phyloP scores from a whole-genome alignment of 2,888 invertebrate genomes.

The Helobdella robusta region DNA sequence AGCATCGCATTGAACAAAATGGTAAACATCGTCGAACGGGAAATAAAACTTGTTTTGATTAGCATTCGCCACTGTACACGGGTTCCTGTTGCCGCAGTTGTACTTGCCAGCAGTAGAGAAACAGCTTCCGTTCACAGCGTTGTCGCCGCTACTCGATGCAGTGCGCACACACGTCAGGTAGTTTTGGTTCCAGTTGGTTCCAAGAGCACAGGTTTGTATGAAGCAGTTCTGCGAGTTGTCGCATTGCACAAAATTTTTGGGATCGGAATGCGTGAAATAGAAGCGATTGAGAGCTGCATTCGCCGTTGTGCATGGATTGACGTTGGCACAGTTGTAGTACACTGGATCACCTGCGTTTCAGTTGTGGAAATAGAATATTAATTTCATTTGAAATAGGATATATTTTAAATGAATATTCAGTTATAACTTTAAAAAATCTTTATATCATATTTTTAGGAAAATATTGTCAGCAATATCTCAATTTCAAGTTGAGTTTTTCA shows the following conservation, averaged over 20 bases:
- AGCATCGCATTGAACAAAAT: background rate
- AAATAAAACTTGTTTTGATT: background rate
- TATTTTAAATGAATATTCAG: background rate
- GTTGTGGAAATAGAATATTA: no score
- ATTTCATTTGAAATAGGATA: background rate
- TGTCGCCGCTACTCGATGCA: no score
- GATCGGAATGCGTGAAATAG: background rate
- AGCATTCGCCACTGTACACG: background rate
- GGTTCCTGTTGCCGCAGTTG: conserved; percentile 3
- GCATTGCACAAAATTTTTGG: background rate
- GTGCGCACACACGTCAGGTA: background rate
- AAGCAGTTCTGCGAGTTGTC: background rate
- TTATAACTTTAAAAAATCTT: background rate
- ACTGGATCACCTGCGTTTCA: no score
- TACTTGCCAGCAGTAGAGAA: no score
- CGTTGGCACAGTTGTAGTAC: background rate
- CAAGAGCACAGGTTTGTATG: background rate
- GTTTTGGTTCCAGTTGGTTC: background rate
- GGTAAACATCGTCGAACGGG: background rate
- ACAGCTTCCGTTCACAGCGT: no score
- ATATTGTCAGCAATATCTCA: no score
- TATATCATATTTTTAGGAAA: no score
- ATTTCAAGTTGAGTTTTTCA: no score
- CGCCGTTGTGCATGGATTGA: background rate
- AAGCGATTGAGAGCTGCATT: background rate